Conservation (phyloP, 2,113 vertebrate genomes). For the Neoarius graeffei region DNA sequence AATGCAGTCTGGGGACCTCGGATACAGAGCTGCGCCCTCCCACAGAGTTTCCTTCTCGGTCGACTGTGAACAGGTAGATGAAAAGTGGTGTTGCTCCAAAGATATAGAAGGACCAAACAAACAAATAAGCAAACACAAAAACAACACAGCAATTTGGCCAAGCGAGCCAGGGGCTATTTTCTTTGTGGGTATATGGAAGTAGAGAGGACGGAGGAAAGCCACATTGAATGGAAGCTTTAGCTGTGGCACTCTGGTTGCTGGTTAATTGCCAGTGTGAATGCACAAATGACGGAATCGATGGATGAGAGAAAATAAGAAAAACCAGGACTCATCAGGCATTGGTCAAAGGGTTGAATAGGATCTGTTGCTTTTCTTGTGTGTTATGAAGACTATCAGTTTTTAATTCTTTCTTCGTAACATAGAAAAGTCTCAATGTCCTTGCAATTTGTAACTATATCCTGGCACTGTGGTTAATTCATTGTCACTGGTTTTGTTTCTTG, state of each 20-base stretch:
- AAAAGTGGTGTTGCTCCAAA: conserved; percentile 5
- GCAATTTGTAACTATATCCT: background rate
- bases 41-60: background rate
- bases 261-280: background rate
- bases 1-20: background rate
- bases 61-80: background rate
- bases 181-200: conserved; percentile 20
- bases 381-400: background rate
- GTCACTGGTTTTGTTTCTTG: background rate
- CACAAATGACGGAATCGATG: conserved; percentile 26
- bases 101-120: background rate
- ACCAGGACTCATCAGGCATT: background rate
- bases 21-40: background rate
- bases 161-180: conserved; percentile 37
- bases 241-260: background rate
- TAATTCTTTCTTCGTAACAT: background rate
- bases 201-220: conserved; percentile 3
- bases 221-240: background rate
- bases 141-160: conserved; percentile 36
- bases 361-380: background rate
- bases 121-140: background rate
- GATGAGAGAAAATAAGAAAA: conserved; percentile 18
- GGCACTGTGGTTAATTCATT: background rate
- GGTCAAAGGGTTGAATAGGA: background rate
- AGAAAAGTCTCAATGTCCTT: background rate